Conservation (phyloP, 1,140 invertebrate species). For the Ganaspis sp. region DNA sequence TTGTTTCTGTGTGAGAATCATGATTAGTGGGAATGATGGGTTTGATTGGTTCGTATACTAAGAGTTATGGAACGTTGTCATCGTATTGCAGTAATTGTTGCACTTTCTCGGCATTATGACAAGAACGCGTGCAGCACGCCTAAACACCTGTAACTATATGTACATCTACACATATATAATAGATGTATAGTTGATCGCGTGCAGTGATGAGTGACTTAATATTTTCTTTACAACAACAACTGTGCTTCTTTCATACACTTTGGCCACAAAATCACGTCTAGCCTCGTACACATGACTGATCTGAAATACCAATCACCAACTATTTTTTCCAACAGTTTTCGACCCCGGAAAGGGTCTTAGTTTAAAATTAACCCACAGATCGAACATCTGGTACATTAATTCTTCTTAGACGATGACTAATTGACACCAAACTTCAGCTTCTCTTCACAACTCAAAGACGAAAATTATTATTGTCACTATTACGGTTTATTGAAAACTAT, state of each 20-base stretch:
- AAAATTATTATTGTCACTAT: no score
- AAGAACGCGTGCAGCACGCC: constrained; percentile 11
- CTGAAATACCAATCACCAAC: neutral
- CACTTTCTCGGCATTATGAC: constrained; percentile 21
- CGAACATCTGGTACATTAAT: constrained; percentile 1
- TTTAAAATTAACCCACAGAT: neutral
- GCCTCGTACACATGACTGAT: neutral
- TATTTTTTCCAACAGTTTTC: neutral
- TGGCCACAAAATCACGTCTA: no score
- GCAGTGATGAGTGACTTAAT: constrained; percentile 16
- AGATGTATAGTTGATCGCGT: neutral
- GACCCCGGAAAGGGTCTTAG: neutral
- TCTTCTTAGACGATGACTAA: neutral
- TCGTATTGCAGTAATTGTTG: neutral
- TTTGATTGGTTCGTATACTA: neutral
- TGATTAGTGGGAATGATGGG: neutral
- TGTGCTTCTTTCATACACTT: no score
- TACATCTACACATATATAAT: no score
- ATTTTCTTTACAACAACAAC: neutral
- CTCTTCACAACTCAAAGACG: no score
- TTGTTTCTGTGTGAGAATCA: neutral
- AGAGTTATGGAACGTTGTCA: neutral
- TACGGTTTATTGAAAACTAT: no score
- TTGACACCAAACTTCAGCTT: neutral
- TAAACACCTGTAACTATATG: constrained; percentile 14